Evolutionary conservation across 2,797 vertebrate species (phyloP).

Genomic region (Malurus leucopterus): DNA sequence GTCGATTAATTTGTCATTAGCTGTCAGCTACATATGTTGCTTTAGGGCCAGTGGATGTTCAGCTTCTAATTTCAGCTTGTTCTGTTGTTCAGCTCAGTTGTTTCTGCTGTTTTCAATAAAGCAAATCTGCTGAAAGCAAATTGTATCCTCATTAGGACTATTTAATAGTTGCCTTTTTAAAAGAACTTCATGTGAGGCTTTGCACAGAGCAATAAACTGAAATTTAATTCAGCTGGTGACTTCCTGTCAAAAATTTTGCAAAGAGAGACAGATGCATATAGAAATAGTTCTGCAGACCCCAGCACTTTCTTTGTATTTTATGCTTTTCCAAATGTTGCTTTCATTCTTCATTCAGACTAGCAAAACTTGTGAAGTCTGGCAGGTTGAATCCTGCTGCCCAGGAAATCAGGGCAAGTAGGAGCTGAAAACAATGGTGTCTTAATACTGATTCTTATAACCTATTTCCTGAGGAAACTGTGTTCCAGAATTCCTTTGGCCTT

Average conservation of each 20-base stretch:
- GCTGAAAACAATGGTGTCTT: not conserved
- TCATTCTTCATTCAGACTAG: not conserved
- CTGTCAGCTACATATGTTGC: not conserved
- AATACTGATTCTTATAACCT: not conserved
- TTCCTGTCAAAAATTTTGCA: not conserved
- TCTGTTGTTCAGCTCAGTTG: slow-evolving; percentile 11
- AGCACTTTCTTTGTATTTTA: not conserved
- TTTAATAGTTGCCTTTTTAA: slow-evolving; percentile 38
- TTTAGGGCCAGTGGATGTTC: not conserved
- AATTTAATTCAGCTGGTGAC: slow-evolving; percentile 29
- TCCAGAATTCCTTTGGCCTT: not conserved
- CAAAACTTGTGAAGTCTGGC: not conserved
- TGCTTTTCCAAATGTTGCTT: not conserved
- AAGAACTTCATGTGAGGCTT: not conserved
- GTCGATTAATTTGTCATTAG: not conserved
- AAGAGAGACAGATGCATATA: not conserved
- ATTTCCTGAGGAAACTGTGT: not conserved
- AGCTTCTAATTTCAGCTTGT: slow-evolving; percentile 21
- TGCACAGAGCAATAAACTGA: not conserved
- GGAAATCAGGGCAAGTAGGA: not conserved
- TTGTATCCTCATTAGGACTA: slow-evolving; percentile 20
- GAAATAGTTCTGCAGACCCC: slow-evolving; percentile 19
- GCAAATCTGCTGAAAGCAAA: slow-evolving; percentile 21
- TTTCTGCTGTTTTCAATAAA: slow-evolving; percentile 8
- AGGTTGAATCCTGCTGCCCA: not conserved